These are phyloP conservation scores for Heliangelus exortis DNA, from an alignment of 2,797 vertebrate genomes.

Conservation along the genomic window DNA sequence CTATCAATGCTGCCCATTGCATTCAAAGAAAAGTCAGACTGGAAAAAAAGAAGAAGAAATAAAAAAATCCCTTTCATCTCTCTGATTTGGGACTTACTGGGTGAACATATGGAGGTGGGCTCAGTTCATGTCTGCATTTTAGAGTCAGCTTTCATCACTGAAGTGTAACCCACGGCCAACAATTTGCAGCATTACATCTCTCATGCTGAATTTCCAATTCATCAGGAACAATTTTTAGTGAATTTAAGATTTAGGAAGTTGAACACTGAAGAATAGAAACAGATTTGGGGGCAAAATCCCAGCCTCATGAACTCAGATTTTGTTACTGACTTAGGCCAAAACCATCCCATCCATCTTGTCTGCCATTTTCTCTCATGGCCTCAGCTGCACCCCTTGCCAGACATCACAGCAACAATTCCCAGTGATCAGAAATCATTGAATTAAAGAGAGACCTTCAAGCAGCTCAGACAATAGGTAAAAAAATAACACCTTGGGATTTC, in stretches of 20 bases:
- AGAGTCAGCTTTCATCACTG: neutral
- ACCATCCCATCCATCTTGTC: neutral
- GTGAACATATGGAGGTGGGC: conserved; percentile 22
- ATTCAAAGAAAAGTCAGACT: neutral
- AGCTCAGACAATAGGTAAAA: neutral
- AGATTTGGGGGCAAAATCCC: neutral
- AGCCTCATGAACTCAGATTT: neutral
- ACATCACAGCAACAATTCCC: neutral
- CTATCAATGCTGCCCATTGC: neutral
- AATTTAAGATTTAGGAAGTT: neutral
- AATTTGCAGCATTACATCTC: neutral
- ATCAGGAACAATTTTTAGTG: neutral
- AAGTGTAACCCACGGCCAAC: neutral
- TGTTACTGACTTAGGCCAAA: neutral
- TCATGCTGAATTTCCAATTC: neutral
- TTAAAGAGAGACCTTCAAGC: neutral
- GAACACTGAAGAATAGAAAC: accelerated
- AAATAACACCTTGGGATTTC: neutral
- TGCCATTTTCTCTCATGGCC: neutral
- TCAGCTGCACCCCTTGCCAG: neutral
- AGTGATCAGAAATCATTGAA: neutral
- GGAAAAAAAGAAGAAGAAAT: neutral
- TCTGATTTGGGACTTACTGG: neutral
- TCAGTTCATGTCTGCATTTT: neutral
- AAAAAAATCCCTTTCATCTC: accelerated